Evolutionary conservation across 2,888 invertebrate species (phyloP).

Genomic region (Hyalella azteca): DNA sequence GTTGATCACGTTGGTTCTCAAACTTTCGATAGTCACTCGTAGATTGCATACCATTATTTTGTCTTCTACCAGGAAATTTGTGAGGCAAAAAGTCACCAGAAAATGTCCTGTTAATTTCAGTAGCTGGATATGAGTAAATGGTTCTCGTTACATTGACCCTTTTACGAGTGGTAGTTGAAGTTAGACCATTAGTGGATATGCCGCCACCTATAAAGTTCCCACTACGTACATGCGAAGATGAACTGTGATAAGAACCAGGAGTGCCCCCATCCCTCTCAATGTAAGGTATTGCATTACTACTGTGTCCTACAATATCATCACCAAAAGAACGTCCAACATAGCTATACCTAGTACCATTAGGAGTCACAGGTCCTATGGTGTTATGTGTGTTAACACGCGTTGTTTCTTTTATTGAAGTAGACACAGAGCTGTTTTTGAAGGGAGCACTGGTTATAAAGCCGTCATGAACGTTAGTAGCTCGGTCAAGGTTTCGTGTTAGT

Average conservation of each 20-base stretch:
- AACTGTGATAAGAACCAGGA: constrained; percentile 17
- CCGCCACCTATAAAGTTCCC: not conserved
- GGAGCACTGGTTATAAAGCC: not conserved
- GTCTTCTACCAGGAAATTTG: constrained; percentile 11
- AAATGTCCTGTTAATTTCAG: constrained; percentile 17
- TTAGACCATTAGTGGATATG: not conserved
- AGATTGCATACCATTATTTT: not conserved
- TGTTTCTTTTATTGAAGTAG: not conserved
- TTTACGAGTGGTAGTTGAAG: constrained; percentile 33
- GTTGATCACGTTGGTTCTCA: constrained; percentile 37
- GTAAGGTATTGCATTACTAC: constrained; percentile 10
- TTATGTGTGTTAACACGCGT: constrained; percentile 18
- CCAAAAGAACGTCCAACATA: constrained; percentile 55
- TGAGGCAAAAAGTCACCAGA: not conserved
- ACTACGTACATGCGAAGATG: constrained; percentile 7
- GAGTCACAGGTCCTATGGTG: constrained; percentile 32
- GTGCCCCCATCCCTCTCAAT: not conserved
- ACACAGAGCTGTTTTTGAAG: not conserved
- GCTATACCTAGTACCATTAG: constrained; percentile 45
- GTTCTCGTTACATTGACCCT: constrained; percentile 24
- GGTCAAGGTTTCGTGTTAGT: constrained; percentile 13
- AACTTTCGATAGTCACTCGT: not conserved
- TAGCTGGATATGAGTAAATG: constrained; percentile 26
- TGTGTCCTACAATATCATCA: constrained; percentile 51
- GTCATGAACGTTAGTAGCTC: not conserved